These are phyloP conservation scores for Coturnix japonica DNA, from an alignment of 2,113 vertebrate species.

Conservation along the genomic window DNA sequence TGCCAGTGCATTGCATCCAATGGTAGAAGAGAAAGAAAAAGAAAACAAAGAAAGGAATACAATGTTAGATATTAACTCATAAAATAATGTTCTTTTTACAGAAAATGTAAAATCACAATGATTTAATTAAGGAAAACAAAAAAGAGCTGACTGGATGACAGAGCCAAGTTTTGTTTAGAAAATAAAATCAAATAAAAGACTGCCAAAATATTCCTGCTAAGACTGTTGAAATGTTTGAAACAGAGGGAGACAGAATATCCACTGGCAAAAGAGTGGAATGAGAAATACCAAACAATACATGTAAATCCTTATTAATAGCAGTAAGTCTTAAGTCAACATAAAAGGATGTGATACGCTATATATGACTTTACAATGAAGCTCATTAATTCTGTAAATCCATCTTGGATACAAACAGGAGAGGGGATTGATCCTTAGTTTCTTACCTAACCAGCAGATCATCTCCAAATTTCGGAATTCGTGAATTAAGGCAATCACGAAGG, in stretches of 20 bases:
- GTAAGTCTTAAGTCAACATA: conserved; percentile 68
- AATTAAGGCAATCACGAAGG: conserved; percentile 79
- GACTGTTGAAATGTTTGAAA: conserved; percentile 43
- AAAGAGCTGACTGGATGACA: conserved; percentile 72
- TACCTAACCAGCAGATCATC: conserved; percentile 87
- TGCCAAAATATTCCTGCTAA: conserved; percentile 60
- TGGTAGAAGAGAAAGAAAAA: conserved; percentile 87
- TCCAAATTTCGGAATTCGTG: conserved; percentile 83
- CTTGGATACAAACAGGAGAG: conserved; percentile 7
- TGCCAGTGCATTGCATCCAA: conserved; percentile 90
- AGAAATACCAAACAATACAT: conserved; percentile 66
- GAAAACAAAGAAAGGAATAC: conserved; percentile 89
- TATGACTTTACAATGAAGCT: conserved; percentile 33
- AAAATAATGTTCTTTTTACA: conserved; percentile 84
- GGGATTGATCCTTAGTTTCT: conserved; percentile 64
- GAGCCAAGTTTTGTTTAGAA: conserved; percentile 69
- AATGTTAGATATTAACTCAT: conserved; percentile 87
- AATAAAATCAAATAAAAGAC: conserved; percentile 75
- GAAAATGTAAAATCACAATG: conserved; percentile 77
- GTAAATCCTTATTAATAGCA: conserved; percentile 52
- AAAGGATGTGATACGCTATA: conserved; percentile 65
- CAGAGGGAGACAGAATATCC: conserved; percentile 65
- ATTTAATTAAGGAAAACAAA: conserved; percentile 74
- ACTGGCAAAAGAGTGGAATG: conserved; percentile 68
- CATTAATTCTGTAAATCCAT: conserved; percentile 21